These are phyloP conservation scores for Pollenia labialis DNA, from an alignment of 2,888 invertebrate genomes.

Conservation along the genomic window DNA sequence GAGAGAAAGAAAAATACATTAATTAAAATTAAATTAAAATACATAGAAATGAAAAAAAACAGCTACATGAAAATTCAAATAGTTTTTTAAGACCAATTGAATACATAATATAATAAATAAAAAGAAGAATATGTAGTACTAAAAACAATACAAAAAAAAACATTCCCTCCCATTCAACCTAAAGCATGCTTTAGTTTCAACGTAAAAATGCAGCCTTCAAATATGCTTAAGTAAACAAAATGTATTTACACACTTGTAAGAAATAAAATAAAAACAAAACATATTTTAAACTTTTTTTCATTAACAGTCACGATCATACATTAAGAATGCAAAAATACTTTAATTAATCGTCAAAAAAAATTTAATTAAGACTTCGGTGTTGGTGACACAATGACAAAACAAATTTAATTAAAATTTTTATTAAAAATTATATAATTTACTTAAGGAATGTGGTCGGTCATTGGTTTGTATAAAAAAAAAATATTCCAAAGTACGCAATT, in stretches of 20 bases:
- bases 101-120: conserved; percentile 20
- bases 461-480: not conserved
- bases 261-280: too few relatives aligned
- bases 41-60: not conserved
- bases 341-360: too few relatives aligned
- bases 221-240: conserved; percentile 40
- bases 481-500: conserved; percentile 2
- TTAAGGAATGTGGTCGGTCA: not conserved
- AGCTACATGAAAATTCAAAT: not conserved
- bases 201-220: conserved; percentile 30
- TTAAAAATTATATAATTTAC: too few relatives aligned
- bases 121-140: not conserved
- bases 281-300: not conserved
- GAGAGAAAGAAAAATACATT: conserved; percentile 22
- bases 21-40: conserved; percentile 34
- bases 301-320: conserved; percentile 52
- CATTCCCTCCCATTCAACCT: not conserved
- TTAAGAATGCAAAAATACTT: not conserved
- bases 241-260: not conserved
- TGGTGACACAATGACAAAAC: too few relatives aligned
- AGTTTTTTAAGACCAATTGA: not conserved
- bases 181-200: conserved; percentile 33
- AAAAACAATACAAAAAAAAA: conserved; percentile 2
- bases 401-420: too few relatives aligned
- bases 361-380: too few relatives aligned